Evolutionary conservation across 2,113 vertebrate species (phyloP).

Genomic region (Lutjanus erythropterus): DNA sequence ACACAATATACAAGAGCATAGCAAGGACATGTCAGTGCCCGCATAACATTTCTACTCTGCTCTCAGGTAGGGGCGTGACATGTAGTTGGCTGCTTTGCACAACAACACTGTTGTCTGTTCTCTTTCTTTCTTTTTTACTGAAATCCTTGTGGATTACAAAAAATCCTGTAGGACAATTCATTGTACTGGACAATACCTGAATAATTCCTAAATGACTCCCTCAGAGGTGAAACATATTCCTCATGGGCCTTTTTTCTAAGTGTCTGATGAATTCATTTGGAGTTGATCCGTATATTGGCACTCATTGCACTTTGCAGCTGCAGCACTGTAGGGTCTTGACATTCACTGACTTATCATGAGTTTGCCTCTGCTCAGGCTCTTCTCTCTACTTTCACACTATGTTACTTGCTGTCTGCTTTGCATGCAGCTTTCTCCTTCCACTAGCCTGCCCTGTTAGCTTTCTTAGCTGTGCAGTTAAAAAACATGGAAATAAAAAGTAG

Average conservation of each 20-base stretch:
- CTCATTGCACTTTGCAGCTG: too few relatives aligned
- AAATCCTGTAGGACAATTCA: not conserved
- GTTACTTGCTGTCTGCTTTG: not conserved
- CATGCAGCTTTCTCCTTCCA: not conserved
- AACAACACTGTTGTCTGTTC: not conserved
- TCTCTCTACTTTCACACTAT: not conserved
- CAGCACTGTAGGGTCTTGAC: not conserved
- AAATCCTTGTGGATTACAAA: not conserved
- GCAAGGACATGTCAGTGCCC: constrained; percentile 43
- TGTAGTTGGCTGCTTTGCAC: not conserved
- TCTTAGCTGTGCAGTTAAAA: not conserved
- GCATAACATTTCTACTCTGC: constrained; percentile 9
- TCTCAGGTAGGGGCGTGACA: constrained; percentile 21
- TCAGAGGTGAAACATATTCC: not conserved
- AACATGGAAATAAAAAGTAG: not conserved
- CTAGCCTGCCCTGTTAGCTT: not conserved
- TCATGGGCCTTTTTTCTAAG: not conserved
- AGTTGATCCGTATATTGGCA: not conserved
- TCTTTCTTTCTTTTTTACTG: too few relatives aligned
- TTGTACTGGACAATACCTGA: not conserved
- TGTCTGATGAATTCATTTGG: not conserved
- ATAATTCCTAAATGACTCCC: not conserved
- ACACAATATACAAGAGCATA: constrained; percentile 19
- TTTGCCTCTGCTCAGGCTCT: not conserved
- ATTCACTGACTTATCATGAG: not conserved